These are phyloP conservation scores for Crotalus helleri DNA, from an alignment of 2,113 vertebrate genomes.

Conservation along the genomic window DNA sequence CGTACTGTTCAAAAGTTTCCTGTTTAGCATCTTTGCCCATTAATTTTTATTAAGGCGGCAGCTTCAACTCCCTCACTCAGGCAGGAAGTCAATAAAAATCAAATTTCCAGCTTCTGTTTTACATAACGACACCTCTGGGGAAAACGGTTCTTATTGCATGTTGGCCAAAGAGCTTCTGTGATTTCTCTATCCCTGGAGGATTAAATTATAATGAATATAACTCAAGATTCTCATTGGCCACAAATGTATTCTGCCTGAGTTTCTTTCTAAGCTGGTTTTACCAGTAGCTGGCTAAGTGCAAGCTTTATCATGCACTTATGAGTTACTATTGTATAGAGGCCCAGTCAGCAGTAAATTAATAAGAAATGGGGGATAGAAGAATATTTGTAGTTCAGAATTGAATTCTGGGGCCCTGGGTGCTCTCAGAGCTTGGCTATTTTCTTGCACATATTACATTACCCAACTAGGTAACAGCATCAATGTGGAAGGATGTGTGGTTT, in stretches of 20 bases:
- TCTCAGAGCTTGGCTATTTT: neutral
- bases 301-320: no score
- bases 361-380: neutral
- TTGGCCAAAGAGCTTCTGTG: neutral
- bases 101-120: neutral
- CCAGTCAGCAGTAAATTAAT: no score
- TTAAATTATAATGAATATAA: neutral
- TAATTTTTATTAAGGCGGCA: neutral
- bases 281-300: neutral
- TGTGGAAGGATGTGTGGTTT: neutral
- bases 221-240: conserved; percentile 1
- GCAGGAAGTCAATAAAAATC: neutral
- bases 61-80: neutral
- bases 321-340: no score
- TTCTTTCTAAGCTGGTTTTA: neutral
- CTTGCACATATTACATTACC: neutral
- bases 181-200: neutral
- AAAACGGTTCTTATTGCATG: neutral
- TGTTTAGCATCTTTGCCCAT: neutral
- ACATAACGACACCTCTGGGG: neutral
- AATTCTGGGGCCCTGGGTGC: no score
- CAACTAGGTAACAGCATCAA: neutral
- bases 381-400: neutral
- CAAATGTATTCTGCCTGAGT: neutral
- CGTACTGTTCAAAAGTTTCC: neutral